Conservation (phyloP, 2,888 invertebrate genomes). For the Dryobotodes eremita region DNA sequence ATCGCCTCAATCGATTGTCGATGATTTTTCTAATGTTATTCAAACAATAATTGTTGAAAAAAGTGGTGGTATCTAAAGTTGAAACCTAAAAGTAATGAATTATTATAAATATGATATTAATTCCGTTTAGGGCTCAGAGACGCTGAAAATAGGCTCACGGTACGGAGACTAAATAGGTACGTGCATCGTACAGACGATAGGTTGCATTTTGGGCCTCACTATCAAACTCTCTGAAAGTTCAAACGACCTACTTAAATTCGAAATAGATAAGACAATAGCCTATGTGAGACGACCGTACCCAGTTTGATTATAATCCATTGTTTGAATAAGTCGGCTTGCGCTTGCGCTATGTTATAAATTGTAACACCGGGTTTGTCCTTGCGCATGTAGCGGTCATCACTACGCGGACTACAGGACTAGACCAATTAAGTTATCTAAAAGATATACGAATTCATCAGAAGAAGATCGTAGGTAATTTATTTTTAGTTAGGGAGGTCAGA, state of each 20-base stretch:
- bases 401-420: background rate
- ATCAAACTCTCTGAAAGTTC: background rate
- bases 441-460: background rate
- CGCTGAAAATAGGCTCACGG: background rate
- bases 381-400: constrained; percentile 8
- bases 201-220: background rate
- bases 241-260: background rate
- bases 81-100: background rate
- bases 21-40: background rate
- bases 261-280: background rate
- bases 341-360: background rate
- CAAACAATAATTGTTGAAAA: background rate
- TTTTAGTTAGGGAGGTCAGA: background rate
- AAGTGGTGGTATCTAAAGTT: background rate
- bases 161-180: background rate
- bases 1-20: background rate
- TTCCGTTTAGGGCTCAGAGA: background rate
- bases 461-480: background rate
- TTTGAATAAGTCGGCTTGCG: background rate
- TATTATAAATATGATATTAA: background rate
- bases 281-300: background rate
- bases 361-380: constrained; percentile 21
- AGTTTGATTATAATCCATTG: background rate
- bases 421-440: background rate
- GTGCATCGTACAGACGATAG: background rate